phyloP scores from a whole-genome alignment of 2,113 vertebrate genomes.

The Pampusana beccarii region DNA sequence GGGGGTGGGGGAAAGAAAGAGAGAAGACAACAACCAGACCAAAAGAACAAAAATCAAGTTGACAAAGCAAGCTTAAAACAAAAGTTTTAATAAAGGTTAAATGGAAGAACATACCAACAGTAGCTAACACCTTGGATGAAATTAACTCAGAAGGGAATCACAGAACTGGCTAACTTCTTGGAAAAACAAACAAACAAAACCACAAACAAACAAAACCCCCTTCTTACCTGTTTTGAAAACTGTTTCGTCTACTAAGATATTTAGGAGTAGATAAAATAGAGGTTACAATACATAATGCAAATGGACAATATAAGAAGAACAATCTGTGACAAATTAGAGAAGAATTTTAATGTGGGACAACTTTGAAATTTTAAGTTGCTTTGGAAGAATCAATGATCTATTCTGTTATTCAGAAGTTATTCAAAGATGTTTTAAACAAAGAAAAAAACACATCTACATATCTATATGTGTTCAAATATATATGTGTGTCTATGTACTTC shows the following conservation, averaged over 20 bases:
- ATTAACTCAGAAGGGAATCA: neutral
- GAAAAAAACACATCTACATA: neutral
- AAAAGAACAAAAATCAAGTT: neutral
- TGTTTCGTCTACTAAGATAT: neutral
- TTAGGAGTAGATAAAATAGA: neutral
- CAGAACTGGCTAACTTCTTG: neutral
- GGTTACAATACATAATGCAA: neutral
- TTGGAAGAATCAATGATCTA: neutral
- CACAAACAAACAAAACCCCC: neutral
- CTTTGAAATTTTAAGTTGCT: neutral
- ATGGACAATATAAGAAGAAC: neutral
- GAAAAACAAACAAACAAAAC: neutral
- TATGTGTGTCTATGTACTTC: neutral
- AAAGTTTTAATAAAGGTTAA: neutral
- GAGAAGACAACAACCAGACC: neutral
- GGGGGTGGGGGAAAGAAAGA: too few relatives aligned
- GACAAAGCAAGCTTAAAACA: neutral
- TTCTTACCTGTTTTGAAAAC: neutral
- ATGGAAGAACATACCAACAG: neutral
- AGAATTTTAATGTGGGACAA: neutral
- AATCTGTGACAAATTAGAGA: neutral
- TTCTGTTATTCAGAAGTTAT: neutral
- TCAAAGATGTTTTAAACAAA: neutral
- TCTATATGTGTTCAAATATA: neutral
- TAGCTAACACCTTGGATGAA: neutral